Conservation (phyloP, 2,797 vertebrate genomes). For the Gallinago nigripennis region DNA sequence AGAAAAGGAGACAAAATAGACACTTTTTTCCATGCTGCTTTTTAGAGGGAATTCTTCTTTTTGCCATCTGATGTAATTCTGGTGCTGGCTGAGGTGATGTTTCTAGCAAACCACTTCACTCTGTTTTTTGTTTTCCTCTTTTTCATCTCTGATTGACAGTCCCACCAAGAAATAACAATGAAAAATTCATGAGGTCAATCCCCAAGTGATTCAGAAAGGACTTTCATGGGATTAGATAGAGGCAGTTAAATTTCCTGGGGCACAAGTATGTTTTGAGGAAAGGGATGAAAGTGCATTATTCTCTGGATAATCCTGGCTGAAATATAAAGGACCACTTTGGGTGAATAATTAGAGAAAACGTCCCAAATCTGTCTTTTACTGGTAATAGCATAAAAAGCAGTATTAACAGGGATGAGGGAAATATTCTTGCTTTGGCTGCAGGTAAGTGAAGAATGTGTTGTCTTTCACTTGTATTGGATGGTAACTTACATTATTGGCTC, state of each 20-base stretch:
- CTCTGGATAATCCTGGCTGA: conserved; percentile 26
- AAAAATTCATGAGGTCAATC: conserved; percentile 55
- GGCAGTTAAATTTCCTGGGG: conserved; percentile 52
- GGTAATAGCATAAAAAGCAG: neutral
- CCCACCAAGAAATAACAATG: conserved; percentile 51
- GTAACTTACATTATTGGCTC: neutral
- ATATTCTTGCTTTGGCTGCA: neutral
- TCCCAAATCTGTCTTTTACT: neutral
- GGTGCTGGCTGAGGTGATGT: neutral
- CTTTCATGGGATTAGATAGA: conserved; percentile 45
- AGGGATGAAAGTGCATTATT: conserved; percentile 41
- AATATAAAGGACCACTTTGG: neutral
- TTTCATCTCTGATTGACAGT: conserved; percentile 59
- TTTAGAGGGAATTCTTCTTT: neutral
- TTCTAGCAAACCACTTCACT: conserved; percentile 15
- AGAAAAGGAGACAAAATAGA: neutral
- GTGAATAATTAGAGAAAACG: conserved; percentile 28
- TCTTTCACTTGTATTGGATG: neutral
- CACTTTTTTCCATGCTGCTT: neutral
- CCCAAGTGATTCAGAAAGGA: conserved; percentile 40
- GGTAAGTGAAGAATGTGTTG: neutral
- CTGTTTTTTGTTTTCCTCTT: conserved; percentile 33
- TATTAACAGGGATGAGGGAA: neutral
- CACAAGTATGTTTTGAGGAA: conserved; percentile 37
- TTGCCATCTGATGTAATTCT: neutral